Evolutionary conservation across 2,888 invertebrate species (phyloP).

Genomic region (Sussaba pulchella): DNA sequence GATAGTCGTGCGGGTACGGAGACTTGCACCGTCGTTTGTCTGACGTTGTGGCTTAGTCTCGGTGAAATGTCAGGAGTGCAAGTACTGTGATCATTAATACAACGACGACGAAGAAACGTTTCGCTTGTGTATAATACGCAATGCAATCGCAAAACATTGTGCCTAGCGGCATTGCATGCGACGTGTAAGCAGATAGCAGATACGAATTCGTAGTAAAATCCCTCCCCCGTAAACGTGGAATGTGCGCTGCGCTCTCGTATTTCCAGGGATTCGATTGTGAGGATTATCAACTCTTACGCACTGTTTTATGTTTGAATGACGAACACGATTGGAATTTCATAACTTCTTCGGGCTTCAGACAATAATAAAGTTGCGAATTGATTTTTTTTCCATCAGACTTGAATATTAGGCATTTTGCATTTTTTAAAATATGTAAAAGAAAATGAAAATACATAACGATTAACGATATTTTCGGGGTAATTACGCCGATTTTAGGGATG

Average conservation of each 20-base stretch:
- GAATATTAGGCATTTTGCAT: background rate
- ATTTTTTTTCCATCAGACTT: background rate
- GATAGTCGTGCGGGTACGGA: background rate
- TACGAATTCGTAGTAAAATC: conserved; percentile 58
- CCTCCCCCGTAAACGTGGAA: conserved; percentile 7
- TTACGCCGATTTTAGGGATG: too few species aligned
- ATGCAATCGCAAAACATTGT: conserved; percentile 19
- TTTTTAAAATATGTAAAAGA: background rate
- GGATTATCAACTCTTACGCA: conserved; percentile 19
- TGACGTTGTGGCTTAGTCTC: conserved; percentile 21
- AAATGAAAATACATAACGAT: too few species aligned
- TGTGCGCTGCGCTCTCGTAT: conserved; percentile 1
- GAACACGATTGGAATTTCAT: background rate
- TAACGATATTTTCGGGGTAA: too few species aligned
- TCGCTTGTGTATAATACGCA: conserved; percentile 22
- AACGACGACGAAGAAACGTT: background rate
- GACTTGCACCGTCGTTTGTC: background rate
- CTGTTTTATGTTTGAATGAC: background rate
- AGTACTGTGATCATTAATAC: conserved; percentile 3
- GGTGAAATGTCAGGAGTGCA: conserved; percentile 23
- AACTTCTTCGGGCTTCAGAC: background rate
- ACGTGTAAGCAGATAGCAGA: conserved; percentile 56
- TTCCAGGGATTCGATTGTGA: conserved; percentile 44
- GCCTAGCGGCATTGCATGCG: conserved; percentile 16
- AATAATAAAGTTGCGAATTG: background rate